phyloP scores from a whole-genome alignment of 2,113 vertebrate species.

The Camelus dromedarius region DNA sequence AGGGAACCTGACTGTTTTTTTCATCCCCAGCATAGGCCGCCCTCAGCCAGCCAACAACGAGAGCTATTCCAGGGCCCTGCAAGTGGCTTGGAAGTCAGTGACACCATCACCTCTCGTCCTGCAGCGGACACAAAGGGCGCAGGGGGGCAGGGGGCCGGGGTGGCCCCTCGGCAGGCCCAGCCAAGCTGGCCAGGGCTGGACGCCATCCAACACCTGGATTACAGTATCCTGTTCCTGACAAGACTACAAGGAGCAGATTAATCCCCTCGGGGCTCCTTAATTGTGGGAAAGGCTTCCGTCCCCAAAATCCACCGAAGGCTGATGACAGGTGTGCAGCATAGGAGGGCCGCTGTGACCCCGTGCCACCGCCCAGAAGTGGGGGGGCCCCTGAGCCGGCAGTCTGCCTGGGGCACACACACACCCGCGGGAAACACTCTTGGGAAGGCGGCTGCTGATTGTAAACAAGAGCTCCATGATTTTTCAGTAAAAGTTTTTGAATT shows the following conservation, averaged over 20 bases:
- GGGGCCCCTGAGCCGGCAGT: accelerated
- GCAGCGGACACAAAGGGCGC: not conserved
- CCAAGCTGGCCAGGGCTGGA: constrained; percentile 31
- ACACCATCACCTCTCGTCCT: constrained; percentile 53
- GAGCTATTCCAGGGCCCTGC: constrained; percentile 55
- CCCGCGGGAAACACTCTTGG: not conserved
- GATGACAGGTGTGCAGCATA: not conserved
- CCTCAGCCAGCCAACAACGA: not conserved
- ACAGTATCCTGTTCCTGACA: constrained; percentile 56
- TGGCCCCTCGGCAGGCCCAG: not conserved
- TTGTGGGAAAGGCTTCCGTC: constrained; percentile 51
- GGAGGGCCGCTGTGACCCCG: not conserved
- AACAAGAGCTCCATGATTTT: not conserved
- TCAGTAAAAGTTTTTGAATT: not conserved
- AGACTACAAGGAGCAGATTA: constrained; percentile 57
- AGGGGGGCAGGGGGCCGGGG: not conserved
- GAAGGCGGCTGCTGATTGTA: not conserved
- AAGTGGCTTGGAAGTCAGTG: constrained; percentile 55
- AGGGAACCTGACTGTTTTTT: constrained; percentile 24
- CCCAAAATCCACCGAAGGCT: not conserved
- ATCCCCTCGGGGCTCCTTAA: constrained; percentile 44
- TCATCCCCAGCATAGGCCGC: not conserved
- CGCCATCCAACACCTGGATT: constrained; percentile 58
- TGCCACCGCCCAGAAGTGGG: not conserved
- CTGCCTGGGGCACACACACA: accelerated